These are phyloP conservation scores for Cryptus viduatorius DNA, from an alignment of 2,888 invertebrate species.

Conservation along the genomic window DNA sequence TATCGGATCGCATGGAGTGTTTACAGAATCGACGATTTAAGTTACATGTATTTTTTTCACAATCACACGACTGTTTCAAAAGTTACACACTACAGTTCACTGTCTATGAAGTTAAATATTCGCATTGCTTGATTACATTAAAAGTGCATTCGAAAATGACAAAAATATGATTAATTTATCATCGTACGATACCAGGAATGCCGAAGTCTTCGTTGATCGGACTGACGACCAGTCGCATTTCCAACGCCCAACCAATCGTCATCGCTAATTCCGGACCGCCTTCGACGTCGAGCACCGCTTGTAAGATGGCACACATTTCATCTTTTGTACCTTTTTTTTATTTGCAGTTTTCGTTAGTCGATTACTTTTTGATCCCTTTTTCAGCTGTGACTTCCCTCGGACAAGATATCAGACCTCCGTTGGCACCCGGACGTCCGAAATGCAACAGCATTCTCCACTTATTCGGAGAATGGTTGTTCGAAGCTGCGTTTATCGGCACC, in stretches of 20 bases:
- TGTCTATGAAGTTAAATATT: not conserved
- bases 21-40: not conserved
- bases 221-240: conserved; percentile 90
- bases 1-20: not conserved
- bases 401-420: conserved; percentile 88
- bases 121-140: not conserved
- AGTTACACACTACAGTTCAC: conserved; percentile 47
- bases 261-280: conserved; percentile 91
- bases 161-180: conserved; percentile 20
- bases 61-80: not conserved
- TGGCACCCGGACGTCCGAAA: conserved; percentile 93
- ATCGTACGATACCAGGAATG: conserved; percentile 87
- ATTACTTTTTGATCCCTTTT: conserved; percentile 40
- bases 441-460: conserved; percentile 98
- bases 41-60: not conserved
- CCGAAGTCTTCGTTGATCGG: conserved; percentile 93
- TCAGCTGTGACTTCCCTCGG: conserved; percentile 88
- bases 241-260: conserved; percentile 88
- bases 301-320: conserved; percentile 85
- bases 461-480: conserved; percentile 98
- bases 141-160: not conserved
- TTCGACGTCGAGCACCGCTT: conserved; percentile 89
- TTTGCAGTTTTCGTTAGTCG: not conserved
- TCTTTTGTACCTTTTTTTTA: conserved; percentile 8
- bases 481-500: conserved; percentile 96